Base-by-base conservation (phyloP, 2,113 vertebrate species). In the Trematomus loennbergii region DNA sequence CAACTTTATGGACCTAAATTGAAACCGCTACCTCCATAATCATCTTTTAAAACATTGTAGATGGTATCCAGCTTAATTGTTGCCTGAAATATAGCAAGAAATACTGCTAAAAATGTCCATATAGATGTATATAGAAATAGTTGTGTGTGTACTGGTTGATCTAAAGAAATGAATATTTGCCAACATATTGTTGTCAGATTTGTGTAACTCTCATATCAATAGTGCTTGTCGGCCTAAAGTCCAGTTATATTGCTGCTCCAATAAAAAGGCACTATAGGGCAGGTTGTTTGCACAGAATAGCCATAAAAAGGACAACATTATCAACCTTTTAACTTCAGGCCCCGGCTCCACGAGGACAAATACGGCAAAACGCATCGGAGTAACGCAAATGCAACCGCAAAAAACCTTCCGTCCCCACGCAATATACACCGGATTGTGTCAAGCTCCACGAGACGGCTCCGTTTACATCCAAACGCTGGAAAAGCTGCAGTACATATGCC, bases 321-420 rank as follows among this genome's bases (percentile, higher is more conserved):
- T 82, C 49, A 17, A 54, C 33, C 72, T 78, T 62, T 33, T 57
- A 69, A 80, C 81, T 83, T 78, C 62, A 40, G 49, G n/a, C n/a
- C n/a, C n/a, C n/a, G n/a, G n/a, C n/a, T n/a, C n/a, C n/a, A n/a
- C n/a, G n/a, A n/a, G n/a, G n/a, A n/a, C n/a, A n/a, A n/a, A n/a
- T n/a, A n/a, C n/a, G n/a, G n/a, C n/a, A n/a, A n/a, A n/a, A n/a
- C n/a, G n/a, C n/a, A n/a, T n/a, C n/a, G n/a, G n/a, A n/a, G n/a
- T n/a, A n/a, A n/a, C n/a, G n/a, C n/a, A n/a, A n/a, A n/a, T n/a
- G n/a, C n/a, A n/a, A n/a, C n/a, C n/a, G n/a, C n/a, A n/a, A n/a
- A n/a, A n/a, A n/a, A n/a, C n/a, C n/a, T n/a, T n/a, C n/a, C n/a
- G n/a, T n/a, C n/a, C n/a, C n/a, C n/a, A n/a, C n/a, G n/a, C n/a